Percentiles rank a stretch among this genome's conserved stretches.
These are phyloP conservation scores for Murina feae DNA, from an alignment of 2,113 vertebrate genomes.

Conservation along the genomic window DNA sequence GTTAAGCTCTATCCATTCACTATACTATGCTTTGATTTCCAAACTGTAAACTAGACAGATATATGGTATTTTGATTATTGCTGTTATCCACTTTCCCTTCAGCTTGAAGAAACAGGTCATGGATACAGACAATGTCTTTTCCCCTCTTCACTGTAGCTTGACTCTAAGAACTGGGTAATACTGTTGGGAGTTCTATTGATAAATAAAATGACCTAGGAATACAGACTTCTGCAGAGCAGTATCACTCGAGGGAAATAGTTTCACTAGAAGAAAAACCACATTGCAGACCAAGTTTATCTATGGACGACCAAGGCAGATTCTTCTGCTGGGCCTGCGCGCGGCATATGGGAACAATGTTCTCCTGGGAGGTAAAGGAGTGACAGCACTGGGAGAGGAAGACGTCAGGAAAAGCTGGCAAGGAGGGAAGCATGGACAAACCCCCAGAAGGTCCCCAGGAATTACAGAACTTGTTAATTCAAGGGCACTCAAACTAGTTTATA, in stretches of 20 bases:
- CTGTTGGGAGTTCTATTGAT: not conserved
- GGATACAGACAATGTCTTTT: not conserved
- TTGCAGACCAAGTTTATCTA: not conserved
- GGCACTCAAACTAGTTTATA: not conserved
- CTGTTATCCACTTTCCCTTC: not conserved
- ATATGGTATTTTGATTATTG: not conserved
- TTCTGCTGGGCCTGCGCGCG: not conserved
- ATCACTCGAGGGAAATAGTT: not conserved
- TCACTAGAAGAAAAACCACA: not conserved
- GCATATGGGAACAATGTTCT: not conserved
- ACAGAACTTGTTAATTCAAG: not conserved
- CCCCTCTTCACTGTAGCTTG: not conserved
- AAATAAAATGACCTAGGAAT: not conserved
- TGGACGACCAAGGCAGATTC: not conserved
- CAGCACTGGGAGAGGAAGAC: not conserved
- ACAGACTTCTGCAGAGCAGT: not conserved
- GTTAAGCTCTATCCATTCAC: not conserved
- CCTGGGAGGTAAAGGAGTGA: not conserved
- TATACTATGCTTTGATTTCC: not conserved
- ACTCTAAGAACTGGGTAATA: not conserved
- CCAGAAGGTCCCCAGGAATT: not conserved
- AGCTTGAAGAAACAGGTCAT: not conserved
- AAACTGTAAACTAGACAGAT: not conserved
- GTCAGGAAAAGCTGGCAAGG: not conserved
- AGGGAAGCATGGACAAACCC: not conserved